Conservation (phyloP, 2,113 vertebrate species). For the Chloroceryle aenea region DNA sequence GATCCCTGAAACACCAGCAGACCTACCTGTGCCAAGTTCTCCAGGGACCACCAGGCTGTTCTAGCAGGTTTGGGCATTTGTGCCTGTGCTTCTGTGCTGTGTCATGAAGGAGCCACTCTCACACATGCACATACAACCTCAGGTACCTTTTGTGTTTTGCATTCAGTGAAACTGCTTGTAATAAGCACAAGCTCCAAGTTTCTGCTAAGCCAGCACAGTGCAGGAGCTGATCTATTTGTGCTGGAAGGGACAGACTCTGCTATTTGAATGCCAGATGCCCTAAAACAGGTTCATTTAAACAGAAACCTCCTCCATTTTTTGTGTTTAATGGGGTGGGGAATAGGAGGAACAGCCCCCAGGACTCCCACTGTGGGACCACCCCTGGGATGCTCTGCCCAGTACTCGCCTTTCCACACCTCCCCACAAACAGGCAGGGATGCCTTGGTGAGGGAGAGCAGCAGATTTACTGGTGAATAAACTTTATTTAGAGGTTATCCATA, state of each 20-base stretch:
- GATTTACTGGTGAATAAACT: neutral
- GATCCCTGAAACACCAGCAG: neutral
- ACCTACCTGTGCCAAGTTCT: neutral
- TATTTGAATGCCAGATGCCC: neutral
- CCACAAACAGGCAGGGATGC: too few species aligned
- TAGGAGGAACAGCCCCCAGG: too few species aligned
- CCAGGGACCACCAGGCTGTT: neutral
- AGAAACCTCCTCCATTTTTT: neutral
- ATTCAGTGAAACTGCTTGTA: neutral
- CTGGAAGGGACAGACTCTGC: neutral
- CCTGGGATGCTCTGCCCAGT: neutral
- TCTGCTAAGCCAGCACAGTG: neutral
- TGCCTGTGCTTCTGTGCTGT: neutral
- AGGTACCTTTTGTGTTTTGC: neutral
- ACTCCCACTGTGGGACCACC: accelerated
- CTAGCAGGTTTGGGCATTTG: neutral
- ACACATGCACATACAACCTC: accelerated
- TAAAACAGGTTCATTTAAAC: neutral
- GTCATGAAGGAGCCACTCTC: accelerated
- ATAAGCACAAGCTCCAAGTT: neutral
- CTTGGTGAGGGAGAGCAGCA: neutral
- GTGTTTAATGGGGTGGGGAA: too few species aligned
- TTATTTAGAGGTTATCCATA: neutral
- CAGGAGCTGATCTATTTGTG: neutral
- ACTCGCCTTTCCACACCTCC: neutral